Evolutionary conservation across 2,888 invertebrate genomes (phyloP).

Genomic region (Oegoconia quadripuncta): DNA sequence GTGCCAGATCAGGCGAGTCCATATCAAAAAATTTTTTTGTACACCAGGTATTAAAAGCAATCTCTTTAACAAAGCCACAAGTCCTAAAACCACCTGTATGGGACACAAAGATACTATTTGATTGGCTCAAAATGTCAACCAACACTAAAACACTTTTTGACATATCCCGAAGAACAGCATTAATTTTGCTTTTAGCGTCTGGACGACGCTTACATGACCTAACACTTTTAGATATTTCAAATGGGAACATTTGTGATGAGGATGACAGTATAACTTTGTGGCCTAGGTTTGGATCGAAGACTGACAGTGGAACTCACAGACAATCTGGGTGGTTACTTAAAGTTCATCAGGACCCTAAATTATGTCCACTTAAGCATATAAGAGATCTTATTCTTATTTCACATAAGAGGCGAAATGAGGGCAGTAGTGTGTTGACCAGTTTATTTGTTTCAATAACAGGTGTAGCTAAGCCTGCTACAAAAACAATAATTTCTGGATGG

Average conservation of each 20-base stretch:
- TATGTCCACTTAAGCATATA: no score
- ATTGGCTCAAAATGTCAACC: conserved; percentile 17
- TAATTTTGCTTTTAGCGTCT: no score
- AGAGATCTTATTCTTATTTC: no score
- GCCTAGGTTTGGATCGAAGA: conserved; percentile 8
- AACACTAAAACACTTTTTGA: conserved; percentile 12
- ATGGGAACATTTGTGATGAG: neutral
- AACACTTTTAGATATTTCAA: no score
- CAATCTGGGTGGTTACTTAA: conserved; percentile 3
- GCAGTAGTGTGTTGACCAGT: no score
- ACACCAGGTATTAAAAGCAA: conserved; percentile 9
- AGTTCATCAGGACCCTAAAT: no score
- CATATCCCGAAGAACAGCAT: no score
- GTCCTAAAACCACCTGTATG: conserved; percentile 4
- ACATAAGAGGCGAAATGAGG: no score
- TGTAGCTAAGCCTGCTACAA: neutral
- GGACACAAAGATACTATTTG: conserved; percentile 10
- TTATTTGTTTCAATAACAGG: no score
- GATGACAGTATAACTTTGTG: neutral
- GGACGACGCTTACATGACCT: no score
- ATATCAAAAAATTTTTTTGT: conserved; percentile 1
- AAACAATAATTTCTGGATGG: neutral
- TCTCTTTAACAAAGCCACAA: conserved; percentile 5
- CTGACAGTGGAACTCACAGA: no score
- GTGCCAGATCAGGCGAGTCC: neutral